Evolutionary conservation across 2,113 vertebrate species (phyloP).

Genomic region (Nanorana parkeri): DNA sequence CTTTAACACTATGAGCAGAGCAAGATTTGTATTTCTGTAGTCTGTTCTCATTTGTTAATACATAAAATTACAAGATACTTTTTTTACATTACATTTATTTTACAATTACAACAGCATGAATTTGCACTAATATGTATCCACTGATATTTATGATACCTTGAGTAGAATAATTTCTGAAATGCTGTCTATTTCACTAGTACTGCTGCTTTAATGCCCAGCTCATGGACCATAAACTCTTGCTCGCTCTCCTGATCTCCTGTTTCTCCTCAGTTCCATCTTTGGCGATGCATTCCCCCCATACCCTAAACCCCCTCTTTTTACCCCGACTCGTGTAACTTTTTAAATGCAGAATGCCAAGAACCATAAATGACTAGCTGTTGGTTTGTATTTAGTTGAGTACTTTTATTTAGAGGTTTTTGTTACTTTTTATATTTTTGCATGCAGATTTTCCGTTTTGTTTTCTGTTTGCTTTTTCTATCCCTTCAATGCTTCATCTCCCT

Average conservation of each 20-base stretch:
- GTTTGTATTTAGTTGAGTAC: slow-evolving; percentile 68
- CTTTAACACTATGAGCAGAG: too few relatives aligned
- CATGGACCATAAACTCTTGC: slow-evolving; percentile 40
- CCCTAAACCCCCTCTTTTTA: slow-evolving; percentile 13
- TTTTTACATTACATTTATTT: too few relatives aligned
- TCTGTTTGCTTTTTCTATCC: slow-evolving; percentile 77
- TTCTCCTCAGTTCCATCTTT: slow-evolving; percentile 58
- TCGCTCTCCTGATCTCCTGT: slow-evolving; percentile 62
- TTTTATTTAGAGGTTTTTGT: slow-evolving; percentile 70
- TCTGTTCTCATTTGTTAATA: too few relatives aligned
- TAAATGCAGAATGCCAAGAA: slow-evolving; percentile 36
- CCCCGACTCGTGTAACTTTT: slow-evolving; percentile 34
- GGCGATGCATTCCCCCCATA: slow-evolving; percentile 30
- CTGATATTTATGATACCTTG: too few relatives aligned
- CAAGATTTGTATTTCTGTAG: too few relatives aligned
- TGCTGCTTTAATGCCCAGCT: slow-evolving; percentile 59
- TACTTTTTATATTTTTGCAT: slow-evolving; percentile 73
- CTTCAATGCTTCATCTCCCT: slow-evolving; percentile 91
- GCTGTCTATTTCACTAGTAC: slow-evolving; percentile 13
- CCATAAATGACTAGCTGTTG: slow-evolving; percentile 41
- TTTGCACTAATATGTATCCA: too few relatives aligned
- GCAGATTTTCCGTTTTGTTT: slow-evolving; percentile 72
- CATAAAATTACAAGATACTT: too few relatives aligned
- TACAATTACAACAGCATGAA: too few relatives aligned
- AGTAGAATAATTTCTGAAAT: neutral